These are phyloP conservation scores for Cosmia pyralina DNA, from an alignment of 2,888 invertebrate genomes.

Conservation along the genomic window DNA sequence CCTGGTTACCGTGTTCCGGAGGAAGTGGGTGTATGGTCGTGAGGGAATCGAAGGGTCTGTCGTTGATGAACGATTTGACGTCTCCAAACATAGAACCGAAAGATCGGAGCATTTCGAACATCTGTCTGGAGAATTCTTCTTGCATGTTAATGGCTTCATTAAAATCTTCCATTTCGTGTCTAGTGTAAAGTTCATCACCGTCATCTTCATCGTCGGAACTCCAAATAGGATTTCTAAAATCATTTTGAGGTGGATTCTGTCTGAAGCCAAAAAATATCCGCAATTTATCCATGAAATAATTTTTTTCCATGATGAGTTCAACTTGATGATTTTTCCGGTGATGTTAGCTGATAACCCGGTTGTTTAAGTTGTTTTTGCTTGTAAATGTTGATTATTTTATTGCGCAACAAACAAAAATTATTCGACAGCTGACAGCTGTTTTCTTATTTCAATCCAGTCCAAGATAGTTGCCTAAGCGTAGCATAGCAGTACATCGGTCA, in stretches of 20 bases:
- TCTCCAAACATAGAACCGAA: slow-evolving; percentile 84
- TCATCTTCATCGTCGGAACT: slow-evolving; percentile 86
- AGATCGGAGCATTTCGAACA: slow-evolving; percentile 82
- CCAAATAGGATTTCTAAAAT: slow-evolving; percentile 88
- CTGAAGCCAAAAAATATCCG: slow-evolving; percentile 80
- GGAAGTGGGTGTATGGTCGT: slow-evolving; percentile 60
- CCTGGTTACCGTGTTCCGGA: slow-evolving; percentile 63
- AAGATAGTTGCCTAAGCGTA: not conserved
- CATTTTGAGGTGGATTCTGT: slow-evolving; percentile 80
- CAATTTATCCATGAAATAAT: slow-evolving; percentile 80
- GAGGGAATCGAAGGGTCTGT: slow-evolving; percentile 70
- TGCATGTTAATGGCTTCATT: slow-evolving; percentile 76
- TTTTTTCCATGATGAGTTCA: slow-evolving; percentile 69
- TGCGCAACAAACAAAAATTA: slow-evolving; percentile 82
- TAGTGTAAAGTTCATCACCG: slow-evolving; percentile 83
- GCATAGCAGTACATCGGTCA: slow-evolving; percentile 19
- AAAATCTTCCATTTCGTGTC: slow-evolving; percentile 68
- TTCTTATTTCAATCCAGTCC: slow-evolving; percentile 30
- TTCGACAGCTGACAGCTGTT: slow-evolving; percentile 64
- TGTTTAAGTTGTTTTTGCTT: slow-evolving; percentile 65
- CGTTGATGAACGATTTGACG: slow-evolving; percentile 77
- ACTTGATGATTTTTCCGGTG: slow-evolving; percentile 69
- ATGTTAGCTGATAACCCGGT: slow-evolving; percentile 58
- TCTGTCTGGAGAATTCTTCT: slow-evolving; percentile 79
- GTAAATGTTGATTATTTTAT: slow-evolving; percentile 66